These are phyloP conservation scores for Clavelina lepadiformis DNA, from an alignment of 23 tunicate genomes.

Conservation along the genomic window DNA sequence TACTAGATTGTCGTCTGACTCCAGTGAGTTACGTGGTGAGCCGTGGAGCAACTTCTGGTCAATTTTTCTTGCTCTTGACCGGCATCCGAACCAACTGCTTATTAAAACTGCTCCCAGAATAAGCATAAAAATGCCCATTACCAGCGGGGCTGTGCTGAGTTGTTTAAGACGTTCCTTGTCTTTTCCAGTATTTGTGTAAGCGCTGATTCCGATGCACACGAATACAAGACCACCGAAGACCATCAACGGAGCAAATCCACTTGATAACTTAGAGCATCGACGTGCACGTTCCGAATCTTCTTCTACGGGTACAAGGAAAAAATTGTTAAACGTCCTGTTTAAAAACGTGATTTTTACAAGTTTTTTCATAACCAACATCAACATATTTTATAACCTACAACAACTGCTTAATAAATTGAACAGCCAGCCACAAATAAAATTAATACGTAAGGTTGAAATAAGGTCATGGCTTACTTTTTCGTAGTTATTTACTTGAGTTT, in stretches of 20 bases:
- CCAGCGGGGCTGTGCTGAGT: conserved; percentile 82
- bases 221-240: conserved; percentile 91
- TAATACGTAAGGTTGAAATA: too few relatives aligned
- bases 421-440: too few relatives aligned
- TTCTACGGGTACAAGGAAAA: too few relatives aligned
- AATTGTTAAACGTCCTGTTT: too few relatives aligned
- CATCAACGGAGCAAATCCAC: conserved; percentile 96
- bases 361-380: too few relatives aligned
- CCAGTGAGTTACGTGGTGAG: conserved; percentile 42
- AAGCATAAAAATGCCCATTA: conserved; percentile 91
- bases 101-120: conserved; percentile 56
- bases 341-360: too few relatives aligned
- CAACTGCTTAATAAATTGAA: too few relatives aligned
- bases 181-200: conserved; percentile 72
- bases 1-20: conserved; percentile 29
- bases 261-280: conserved; percentile 79
- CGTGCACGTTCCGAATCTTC: conserved; percentile 76
- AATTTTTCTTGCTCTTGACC: conserved; percentile 49
- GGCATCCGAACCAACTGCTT: conserved; percentile 80
- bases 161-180: conserved; percentile 54
- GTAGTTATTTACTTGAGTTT: too few relatives aligned
- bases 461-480: too few relatives aligned
- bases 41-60: conserved; percentile 76
- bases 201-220: conserved; percentile 90
- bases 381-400: too few relatives aligned